Conservation (phyloP, 2,113 vertebrate genomes). For the Speoplatyrhinus poulsoni region DNA sequence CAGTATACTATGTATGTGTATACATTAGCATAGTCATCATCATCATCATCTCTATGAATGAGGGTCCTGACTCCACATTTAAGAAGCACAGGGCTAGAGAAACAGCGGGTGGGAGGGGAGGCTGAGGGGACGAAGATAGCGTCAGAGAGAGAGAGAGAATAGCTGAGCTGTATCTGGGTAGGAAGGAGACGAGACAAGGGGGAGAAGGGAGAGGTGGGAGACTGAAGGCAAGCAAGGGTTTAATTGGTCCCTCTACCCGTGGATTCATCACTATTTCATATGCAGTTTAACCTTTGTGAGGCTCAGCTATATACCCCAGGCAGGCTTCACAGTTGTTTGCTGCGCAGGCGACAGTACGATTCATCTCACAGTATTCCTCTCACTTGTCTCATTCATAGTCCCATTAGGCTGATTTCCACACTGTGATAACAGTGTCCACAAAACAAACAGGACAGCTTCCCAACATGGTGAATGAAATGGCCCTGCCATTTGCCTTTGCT, state of each 20-base stretch:
- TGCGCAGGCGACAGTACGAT: slow-evolving; percentile 17
- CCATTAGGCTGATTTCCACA: not conserved
- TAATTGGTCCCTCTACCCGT: slow-evolving; percentile 83
- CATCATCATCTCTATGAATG: too few species aligned
- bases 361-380: slow-evolving; percentile 27
- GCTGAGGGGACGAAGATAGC: too few species aligned
- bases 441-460: not conserved
- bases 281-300: slow-evolving; percentile 82
- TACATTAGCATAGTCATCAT: too few species aligned
- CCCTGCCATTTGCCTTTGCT: too few species aligned
- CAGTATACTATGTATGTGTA: too few species aligned
- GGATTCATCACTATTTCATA: slow-evolving; percentile 77
- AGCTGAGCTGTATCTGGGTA: slow-evolving; percentile 10
- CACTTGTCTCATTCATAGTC: slow-evolving; percentile 7
- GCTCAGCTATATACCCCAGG: slow-evolving; percentile 39
- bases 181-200: not conserved
- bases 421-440: slow-evolving; percentile 2
- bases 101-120: not conserved
- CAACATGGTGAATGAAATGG: not conserved
- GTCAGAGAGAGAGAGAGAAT: slow-evolving; percentile 27
- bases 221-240: slow-evolving; percentile 68
- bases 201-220: not conserved
- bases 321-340: slow-evolving; percentile 45
- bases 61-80: too few species aligned
- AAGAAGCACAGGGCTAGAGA: slow-evolving; percentile 8